These are phyloP conservation scores for Elmis aenea DNA, from an alignment of 2,888 invertebrate genomes.

Conservation along the genomic window DNA sequence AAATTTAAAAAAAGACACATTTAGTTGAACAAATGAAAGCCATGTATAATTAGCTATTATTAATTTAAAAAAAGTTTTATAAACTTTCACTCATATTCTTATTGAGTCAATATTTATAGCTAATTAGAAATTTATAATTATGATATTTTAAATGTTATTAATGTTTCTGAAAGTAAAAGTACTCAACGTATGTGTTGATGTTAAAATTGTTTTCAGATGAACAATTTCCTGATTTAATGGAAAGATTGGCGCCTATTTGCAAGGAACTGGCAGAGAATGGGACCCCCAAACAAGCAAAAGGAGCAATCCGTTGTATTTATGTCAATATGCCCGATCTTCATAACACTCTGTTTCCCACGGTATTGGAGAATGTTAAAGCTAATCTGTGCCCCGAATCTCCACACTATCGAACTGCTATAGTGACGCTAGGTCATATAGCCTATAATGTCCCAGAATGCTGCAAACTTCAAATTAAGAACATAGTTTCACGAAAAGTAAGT, in stretches of 20 bases:
- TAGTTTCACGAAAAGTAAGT: constrained; percentile 81
- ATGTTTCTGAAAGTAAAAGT: too few species aligned
- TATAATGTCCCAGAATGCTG: constrained; percentile 87
- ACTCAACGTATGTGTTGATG: too few species aligned
- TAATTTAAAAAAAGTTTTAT: too few species aligned
- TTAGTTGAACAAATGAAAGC: too few species aligned
- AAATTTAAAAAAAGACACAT: too few species aligned
- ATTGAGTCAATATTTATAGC: too few species aligned
- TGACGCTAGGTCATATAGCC: constrained; percentile 91
- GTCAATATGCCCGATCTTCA: constrained; percentile 71
- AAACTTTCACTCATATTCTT: too few species aligned
- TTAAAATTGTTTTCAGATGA: constrained; percentile 51
- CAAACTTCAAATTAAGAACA: constrained; percentile 85
- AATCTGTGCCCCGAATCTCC: constrained; percentile 70
- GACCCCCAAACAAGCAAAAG: constrained; percentile 93
- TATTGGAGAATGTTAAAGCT: constrained; percentile 72
- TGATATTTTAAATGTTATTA: too few species aligned
- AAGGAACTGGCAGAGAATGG: constrained; percentile 85
- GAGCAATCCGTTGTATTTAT: constrained; percentile 88
- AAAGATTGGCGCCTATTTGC: constrained; percentile 78
- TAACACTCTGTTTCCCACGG: constrained; percentile 75
- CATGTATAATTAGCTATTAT: too few species aligned
- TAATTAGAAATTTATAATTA: too few species aligned
- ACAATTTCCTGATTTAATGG: constrained; percentile 69
- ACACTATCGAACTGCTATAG: constrained; percentile 89